A percentile compares a stretch with the other conserved stretches of the same genome.
phyloP scores from a whole-genome alignment of 1,140 invertebrate genomes.

The Dinothrombium tinctorium region DNA sequence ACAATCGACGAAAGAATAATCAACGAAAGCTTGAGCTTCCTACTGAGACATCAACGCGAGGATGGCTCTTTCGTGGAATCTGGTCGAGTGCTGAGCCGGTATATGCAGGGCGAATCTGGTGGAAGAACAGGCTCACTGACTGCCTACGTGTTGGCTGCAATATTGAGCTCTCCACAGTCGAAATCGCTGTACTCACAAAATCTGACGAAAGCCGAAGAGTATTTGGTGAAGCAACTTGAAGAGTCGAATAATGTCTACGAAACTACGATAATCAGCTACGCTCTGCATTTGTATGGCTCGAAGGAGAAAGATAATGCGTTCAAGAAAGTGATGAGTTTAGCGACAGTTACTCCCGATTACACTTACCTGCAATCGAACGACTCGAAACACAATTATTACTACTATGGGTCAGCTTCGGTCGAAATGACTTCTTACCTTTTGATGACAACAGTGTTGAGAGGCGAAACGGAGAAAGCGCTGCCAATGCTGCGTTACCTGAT shows the following conservation, averaged over 20 bases:
- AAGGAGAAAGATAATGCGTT: conserved; percentile 47
- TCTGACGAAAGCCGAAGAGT: conserved; percentile 35
- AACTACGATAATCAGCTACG: conserved; percentile 47
- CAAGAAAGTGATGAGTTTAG: conserved; percentile 36
- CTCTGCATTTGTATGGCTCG: too few relatives aligned
- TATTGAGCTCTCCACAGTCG: conserved; percentile 43
- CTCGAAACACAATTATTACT: conserved; percentile 37
- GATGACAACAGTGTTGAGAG: conserved; percentile 19
- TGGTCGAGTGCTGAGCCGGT: conserved; percentile 44
- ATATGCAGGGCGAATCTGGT: conserved; percentile 32
- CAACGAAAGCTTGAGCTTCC: conserved; percentile 45
- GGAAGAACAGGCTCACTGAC: conserved; percentile 36
- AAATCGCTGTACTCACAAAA: conserved; percentile 30
- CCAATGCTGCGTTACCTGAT: conserved; percentile 64
- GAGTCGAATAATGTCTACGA: conserved; percentile 44
- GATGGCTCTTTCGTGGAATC: conserved; percentile 61
- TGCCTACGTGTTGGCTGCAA: conserved; percentile 52
- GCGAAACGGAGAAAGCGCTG: conserved; percentile 39
- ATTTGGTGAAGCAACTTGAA: conserved; percentile 43
- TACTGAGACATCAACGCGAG: conserved; percentile 40
- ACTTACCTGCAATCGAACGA: conserved; percentile 7
- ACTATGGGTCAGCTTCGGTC: conserved; percentile 48
- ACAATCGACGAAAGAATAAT: conserved; percentile 46
- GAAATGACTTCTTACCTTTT: conserved; percentile 62
- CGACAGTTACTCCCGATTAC: conserved; percentile 25